Base-by-base conservation (phyloP, 2,113 vertebrate genomes). In the Catagonus wagneri region DNA sequence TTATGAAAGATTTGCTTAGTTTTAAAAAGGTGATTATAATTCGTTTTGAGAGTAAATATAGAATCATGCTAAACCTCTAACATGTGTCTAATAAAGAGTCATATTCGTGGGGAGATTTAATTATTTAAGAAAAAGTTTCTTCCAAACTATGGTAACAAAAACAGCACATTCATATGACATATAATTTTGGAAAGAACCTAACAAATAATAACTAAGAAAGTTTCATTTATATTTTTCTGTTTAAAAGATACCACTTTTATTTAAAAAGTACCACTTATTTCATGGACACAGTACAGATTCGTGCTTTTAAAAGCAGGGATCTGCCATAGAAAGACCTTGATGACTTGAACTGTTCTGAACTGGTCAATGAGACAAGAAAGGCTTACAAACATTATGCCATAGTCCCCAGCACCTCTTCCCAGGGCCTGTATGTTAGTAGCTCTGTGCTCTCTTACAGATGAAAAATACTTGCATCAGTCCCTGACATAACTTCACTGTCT, bases 391-490 rank as follows among this genome's bases (percentile, higher is more conserved):
- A 22, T 58, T 61, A 68, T 75, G 65, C n/a, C 19, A 60, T 1
- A 29, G 72, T 25, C 44, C 56, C 87, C 78, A 39, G 58, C 32
- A 72, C 22, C n/a, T 50, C 10, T 75, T 83, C 54, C 71, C 27
- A 79, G 79, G 72, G 14, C 52, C 56, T 56, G 78, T 14, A 20
- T 36, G 88, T 52, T 78, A 52, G n/a, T 25, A 34, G 65, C 68
- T 13, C 52, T 87, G 52, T 16, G 61, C 23, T 80, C 19, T 58
- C 36, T 74, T 44, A 3, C 7, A 69, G n/a, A 85, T 69, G 60
- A 83, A 69, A 97, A 96, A 88, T 93, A 74, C 76, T 86, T 96
- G 50, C 36, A 72, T 36, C 14, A 19, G 78, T 83, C 93, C 68
- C 95, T 95, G 93, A 52, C 23, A 61, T 94, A 32, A 72, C 71